Percentiles rank a stretch among this genome's conserved stretches.
Evolutionary conservation across 2,113 vertebrate genomes (phyloP).

Genomic region (Crypturellus undulatus): DNA sequence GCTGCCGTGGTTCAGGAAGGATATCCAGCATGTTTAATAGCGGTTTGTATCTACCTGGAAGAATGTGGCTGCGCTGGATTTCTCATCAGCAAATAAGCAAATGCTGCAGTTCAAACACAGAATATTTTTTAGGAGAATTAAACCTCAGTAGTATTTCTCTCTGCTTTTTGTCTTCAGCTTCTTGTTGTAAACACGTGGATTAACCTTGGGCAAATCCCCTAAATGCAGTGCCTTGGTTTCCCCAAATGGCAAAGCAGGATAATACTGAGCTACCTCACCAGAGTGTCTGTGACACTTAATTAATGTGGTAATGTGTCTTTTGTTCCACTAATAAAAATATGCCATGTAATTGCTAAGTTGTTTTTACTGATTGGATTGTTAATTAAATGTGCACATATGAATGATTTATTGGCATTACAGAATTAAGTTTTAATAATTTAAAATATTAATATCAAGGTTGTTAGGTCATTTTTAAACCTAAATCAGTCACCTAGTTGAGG

Average conservation of each 20-base stretch:
- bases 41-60: neutral
- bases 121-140: neutral
- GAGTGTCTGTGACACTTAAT: conserved; percentile 40
- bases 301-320: conserved; percentile 54
- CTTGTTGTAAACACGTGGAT: neutral
- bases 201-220: conserved; percentile 15
- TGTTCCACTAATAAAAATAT: conserved; percentile 34
- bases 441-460: conserved; percentile 42
- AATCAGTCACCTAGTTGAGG: neutral
- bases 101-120: neutral
- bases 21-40: neutral
- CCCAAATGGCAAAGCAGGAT: neutral
- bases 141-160: neutral
- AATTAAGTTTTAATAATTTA: conserved; percentile 58
- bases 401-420: conserved; percentile 57
- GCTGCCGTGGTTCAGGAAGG: neutral
- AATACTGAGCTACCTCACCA: neutral
- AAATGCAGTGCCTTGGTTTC: neutral
- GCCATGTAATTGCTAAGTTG: conserved; percentile 31
- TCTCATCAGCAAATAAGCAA: neutral
- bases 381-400: conserved; percentile 63
- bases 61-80: neutral
- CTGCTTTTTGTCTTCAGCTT: neutral
- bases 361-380: conserved; percentile 69
- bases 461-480: conserved; percentile 45